Conservation (phyloP, 2,888 invertebrate genomes). For the Panzeria rudis region DNA sequence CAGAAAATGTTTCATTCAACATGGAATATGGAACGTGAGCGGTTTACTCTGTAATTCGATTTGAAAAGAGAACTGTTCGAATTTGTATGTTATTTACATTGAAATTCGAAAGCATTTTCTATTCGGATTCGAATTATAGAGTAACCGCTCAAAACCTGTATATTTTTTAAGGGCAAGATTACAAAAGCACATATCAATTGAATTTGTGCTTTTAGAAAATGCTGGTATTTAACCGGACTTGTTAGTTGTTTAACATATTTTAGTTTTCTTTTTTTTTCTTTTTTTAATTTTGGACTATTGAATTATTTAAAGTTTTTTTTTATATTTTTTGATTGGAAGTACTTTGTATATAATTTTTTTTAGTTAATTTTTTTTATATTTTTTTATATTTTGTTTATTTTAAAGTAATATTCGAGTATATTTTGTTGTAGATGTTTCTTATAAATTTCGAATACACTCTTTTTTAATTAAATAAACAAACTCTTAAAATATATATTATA, state of each 20-base stretch:
- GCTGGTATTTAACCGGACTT: slow-evolving; percentile 1
- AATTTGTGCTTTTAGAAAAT: slow-evolving; percentile 20
- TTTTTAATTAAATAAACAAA: slow-evolving; percentile 47
- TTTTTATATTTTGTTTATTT: slow-evolving; percentile 30
- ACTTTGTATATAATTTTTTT: slow-evolving; percentile 10
- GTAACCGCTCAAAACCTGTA: no score
- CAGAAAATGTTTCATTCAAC: no score
- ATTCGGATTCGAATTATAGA: no score
- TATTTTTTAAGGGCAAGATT: slow-evolving; percentile 15
- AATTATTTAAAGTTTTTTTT: slow-evolving; percentile 34
- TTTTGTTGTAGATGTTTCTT: slow-evolving; percentile 34
- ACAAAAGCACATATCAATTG: slow-evolving; percentile 7
- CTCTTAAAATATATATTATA: slow-evolving; percentile 22
- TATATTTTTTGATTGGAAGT: slow-evolving; percentile 52
- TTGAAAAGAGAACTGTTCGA: no score
- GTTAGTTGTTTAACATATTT: no score
- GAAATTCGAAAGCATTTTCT: no score
- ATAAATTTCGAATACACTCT: slow-evolving; percentile 65
- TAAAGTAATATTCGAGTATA: slow-evolving; percentile 72
- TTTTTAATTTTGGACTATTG: slow-evolving; percentile 65
- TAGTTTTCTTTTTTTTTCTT: no score
- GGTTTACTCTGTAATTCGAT: no score
- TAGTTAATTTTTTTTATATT: background rate
- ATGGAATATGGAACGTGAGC: no score
- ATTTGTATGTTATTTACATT: background rate